Conservation (phyloP, 2,113 vertebrate genomes). For the Melanotaenia duboulayi region DNA sequence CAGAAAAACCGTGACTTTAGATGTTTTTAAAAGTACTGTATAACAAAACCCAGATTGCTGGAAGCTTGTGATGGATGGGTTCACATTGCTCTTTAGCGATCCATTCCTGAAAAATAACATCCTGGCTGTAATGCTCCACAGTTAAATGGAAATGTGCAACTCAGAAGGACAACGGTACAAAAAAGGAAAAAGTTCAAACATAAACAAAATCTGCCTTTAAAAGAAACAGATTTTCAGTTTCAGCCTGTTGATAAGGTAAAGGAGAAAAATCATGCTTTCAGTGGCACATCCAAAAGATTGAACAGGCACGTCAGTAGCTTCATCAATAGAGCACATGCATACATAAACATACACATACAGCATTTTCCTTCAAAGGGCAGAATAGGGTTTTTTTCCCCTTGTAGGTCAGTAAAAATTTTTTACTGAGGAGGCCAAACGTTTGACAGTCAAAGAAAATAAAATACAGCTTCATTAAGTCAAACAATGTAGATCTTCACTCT, state of each 20-base stretch:
- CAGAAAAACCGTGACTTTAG: conserved; percentile 14
- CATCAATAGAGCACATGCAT: conserved; percentile 25
- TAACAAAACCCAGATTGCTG: conserved; percentile 15
- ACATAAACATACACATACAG: conserved; percentile 19
- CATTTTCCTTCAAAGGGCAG: not conserved
- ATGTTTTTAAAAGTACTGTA: not conserved
- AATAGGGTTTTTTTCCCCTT: conserved; percentile 7
- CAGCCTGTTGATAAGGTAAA: conserved; percentile 23
- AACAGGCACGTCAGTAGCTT: conserved; percentile 75
- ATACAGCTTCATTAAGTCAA: conserved; percentile 22
- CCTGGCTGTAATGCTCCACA: conserved; percentile 11
- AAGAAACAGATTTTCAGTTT: conserved; percentile 32
- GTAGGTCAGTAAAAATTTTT: conserved; percentile 4
- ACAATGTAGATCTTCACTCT: conserved; percentile 12
- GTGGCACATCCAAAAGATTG: conserved; percentile 22
- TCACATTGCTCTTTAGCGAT: conserved; percentile 35
- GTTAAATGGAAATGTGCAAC: conserved; percentile 26
- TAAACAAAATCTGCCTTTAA: too few relatives aligned
- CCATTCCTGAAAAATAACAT: conserved; percentile 23
- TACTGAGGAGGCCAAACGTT: not conserved
- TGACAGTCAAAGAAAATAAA: not conserved
- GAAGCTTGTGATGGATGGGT: conserved; percentile 12
- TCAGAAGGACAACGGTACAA: conserved; percentile 17
- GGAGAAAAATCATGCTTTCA: conserved; percentile 22
- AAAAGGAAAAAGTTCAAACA: conserved; percentile 14